These are phyloP conservation scores for Mus minutoides DNA, from an alignment of 2,797 vertebrate genomes.

Conservation along the genomic window DNA sequence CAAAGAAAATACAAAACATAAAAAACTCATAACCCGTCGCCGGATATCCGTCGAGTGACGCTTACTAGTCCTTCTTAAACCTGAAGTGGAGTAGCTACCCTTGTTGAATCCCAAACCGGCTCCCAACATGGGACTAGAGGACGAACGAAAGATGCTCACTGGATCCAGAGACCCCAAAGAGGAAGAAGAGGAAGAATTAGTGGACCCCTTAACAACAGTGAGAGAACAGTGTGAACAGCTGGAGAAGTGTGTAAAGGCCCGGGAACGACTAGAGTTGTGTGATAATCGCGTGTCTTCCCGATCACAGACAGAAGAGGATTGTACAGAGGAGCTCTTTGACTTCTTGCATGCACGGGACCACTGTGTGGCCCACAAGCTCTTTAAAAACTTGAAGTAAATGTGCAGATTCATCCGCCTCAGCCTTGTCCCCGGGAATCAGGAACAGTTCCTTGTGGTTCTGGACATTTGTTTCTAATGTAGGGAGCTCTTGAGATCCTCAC, in stretches of 20 bases:
- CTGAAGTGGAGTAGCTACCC: too few relatives aligned
- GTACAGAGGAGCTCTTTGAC: slow-evolving; percentile 96
- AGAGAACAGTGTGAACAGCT: slow-evolving; percentile 91
- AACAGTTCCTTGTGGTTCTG: slow-evolving; percentile 57
- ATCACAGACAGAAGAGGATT: slow-evolving; percentile 91
- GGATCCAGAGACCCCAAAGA: too few relatives aligned
- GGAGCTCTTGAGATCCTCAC: too few relatives aligned
- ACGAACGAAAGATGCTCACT: too few relatives aligned
- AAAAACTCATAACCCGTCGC: neutral
- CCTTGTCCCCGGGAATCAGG: slow-evolving; percentile 44
- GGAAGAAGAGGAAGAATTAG: too few relatives aligned
- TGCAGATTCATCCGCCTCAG: slow-evolving; percentile 36
- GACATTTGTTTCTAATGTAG: too few relatives aligned
- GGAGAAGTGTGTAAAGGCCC: slow-evolving; percentile 91
- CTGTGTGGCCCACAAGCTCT: slow-evolving; percentile 91
- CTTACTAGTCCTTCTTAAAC: too few relatives aligned
- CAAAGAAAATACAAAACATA: neutral
- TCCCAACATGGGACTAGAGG: too few relatives aligned
- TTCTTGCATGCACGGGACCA: slow-evolving; percentile 96
- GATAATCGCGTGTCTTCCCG: slow-evolving; percentile 89
- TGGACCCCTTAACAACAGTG: slow-evolving; percentile 92
- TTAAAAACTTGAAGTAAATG: slow-evolving; percentile 87
- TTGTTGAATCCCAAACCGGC: too few relatives aligned
- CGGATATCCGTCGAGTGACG: too few relatives aligned
- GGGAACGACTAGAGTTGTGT: slow-evolving; percentile 91